Evolutionary conservation across 2,797 vertebrate species (phyloP).

Genomic region (Sarcoramphus papa): DNA sequence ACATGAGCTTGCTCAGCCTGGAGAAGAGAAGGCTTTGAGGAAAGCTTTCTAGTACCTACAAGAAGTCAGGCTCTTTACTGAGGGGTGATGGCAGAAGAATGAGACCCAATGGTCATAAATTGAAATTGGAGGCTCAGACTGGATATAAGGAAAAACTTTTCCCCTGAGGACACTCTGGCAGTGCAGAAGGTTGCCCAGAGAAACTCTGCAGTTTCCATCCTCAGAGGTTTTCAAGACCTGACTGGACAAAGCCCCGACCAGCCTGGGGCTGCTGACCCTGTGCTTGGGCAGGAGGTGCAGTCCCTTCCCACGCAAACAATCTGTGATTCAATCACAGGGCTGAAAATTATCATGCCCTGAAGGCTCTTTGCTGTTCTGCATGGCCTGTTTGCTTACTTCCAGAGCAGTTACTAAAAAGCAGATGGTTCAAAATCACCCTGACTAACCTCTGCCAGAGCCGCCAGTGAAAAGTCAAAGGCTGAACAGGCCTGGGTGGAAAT

Average conservation of each 20-base stretch:
- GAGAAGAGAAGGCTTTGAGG: neutral
- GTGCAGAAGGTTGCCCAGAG: neutral
- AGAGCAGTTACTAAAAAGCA: neutral
- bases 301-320: neutral
- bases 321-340: neutral
- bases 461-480: neutral
- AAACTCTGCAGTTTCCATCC: neutral
- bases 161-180: neutral
- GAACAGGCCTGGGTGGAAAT: neutral
- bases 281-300: neutral
- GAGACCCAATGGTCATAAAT: neutral
- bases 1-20: neutral
- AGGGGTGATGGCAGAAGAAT: neutral
- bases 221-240: neutral
- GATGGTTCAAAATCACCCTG: neutral
- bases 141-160: neutral
- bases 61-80: neutral
- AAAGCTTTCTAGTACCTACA: neutral
- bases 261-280: neutral
- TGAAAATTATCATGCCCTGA: neutral
- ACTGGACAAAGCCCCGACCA: neutral
- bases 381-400: neutral
- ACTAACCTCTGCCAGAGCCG: neutral
- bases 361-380: neutral
- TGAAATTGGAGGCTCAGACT: neutral